Conservation (phyloP, 2,888 invertebrate genomes). For the Lepas anatifera region DNA sequence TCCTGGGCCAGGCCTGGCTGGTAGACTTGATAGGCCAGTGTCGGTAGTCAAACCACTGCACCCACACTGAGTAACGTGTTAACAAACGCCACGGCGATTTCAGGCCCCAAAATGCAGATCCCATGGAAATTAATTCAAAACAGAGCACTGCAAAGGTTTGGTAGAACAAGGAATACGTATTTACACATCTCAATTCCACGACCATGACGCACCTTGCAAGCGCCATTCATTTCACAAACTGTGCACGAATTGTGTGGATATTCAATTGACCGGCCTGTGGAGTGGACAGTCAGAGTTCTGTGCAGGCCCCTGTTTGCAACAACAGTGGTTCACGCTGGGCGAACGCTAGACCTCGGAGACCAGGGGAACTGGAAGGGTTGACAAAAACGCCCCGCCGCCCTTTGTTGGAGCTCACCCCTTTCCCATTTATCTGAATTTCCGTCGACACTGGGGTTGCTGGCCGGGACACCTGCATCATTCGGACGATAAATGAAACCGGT, state of each 20-base stretch:
- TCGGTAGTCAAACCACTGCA: too few species aligned
- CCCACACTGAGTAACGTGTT: too few species aligned
- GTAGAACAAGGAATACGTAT: too few species aligned
- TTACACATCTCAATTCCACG: too few species aligned
- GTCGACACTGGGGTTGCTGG: neutral
- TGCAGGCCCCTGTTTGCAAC: neutral
- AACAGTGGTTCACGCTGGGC: too few species aligned
- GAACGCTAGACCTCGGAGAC: too few species aligned
- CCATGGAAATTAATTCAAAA: neutral
- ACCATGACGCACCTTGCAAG: too few species aligned
- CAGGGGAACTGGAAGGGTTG: neutral
- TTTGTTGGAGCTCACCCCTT: conserved; percentile 2
- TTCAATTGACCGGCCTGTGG: too few species aligned
- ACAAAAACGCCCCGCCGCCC: neutral
- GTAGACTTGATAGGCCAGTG: too few species aligned
- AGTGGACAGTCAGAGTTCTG: neutral
- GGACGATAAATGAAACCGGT: neutral
- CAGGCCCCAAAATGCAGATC: conserved; percentile 1
- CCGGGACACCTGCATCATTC: neutral
- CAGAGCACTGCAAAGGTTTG: too few species aligned
- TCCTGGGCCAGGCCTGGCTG: too few species aligned
- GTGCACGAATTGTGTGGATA: neutral
- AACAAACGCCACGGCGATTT: neutral
- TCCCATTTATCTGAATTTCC: conserved; percentile 11
- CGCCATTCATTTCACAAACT: neutral